phyloP scores from a whole-genome alignment of 2,113 vertebrate species.

The Diadophis punctatus region DNA sequence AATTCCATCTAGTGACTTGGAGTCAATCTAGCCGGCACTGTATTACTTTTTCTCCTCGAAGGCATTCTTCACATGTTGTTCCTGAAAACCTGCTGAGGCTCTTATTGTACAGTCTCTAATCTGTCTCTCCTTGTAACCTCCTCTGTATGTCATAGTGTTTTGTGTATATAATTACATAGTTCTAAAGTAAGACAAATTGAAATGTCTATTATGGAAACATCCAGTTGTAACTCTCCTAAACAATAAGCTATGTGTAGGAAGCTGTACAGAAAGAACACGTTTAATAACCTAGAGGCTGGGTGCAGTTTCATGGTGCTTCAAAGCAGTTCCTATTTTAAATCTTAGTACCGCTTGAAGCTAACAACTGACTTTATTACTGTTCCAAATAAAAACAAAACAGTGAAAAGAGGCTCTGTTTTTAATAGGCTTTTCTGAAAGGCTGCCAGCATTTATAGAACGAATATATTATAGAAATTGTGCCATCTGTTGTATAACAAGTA shows the following conservation, averaged over 20 bases:
- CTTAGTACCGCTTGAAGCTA: slow-evolving; percentile 49
- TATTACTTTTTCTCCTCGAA: background rate
- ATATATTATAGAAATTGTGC: slow-evolving; percentile 38
- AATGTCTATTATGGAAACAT: slow-evolving; percentile 47
- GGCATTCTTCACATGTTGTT: slow-evolving; percentile 7
- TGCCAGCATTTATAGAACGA: slow-evolving; percentile 45
- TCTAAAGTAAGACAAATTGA: slow-evolving; percentile 43
- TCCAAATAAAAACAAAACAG: slow-evolving; percentile 44
- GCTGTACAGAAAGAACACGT: slow-evolving; percentile 46
- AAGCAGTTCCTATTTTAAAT: slow-evolving; percentile 60
- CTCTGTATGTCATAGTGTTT: background rate
- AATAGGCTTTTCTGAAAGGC: slow-evolving; percentile 22
- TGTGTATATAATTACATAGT: slow-evolving; percentile 7
- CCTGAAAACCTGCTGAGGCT: slow-evolving; percentile 5
- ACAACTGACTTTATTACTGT: slow-evolving; percentile 53
- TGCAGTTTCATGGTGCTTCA: slow-evolving; percentile 51
- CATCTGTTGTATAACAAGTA: slow-evolving; percentile 27
- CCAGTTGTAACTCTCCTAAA: slow-evolving; percentile 48
- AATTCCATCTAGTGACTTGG: background rate
- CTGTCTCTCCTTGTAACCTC: background rate
- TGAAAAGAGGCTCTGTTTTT: slow-evolving; percentile 36
- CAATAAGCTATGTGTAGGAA: slow-evolving; percentile 53
- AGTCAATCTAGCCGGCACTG: background rate
- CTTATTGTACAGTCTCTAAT: background rate
- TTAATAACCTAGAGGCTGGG: slow-evolving; percentile 57